These are phyloP conservation scores for Saccostrea echinata DNA, from an alignment of 1,140 invertebrate genomes.

Conservation along the genomic window DNA sequence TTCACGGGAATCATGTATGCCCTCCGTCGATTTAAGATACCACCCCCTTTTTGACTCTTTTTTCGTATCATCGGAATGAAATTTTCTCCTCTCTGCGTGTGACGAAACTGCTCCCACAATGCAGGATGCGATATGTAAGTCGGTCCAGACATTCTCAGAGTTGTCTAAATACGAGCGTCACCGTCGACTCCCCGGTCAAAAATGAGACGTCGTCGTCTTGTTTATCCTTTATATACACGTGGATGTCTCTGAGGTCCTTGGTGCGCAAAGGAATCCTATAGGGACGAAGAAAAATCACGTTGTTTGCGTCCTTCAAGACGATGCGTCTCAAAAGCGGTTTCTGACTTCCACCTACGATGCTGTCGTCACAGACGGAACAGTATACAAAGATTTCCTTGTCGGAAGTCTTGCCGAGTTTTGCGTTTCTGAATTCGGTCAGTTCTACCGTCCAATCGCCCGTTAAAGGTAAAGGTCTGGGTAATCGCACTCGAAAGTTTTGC, in stretches of 20 bases:
- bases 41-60: conserved; percentile 25
- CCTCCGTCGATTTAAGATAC: background rate
- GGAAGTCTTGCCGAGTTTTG: no score
- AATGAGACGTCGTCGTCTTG: background rate
- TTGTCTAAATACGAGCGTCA: background rate
- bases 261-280: conserved; percentile 8
- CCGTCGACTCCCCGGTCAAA: background rate
- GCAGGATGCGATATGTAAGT: conserved; percentile 14
- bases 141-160: background rate
- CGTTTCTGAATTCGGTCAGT: background rate
- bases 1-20: background rate
- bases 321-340: conserved; percentile 32
- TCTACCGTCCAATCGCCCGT: background rate
- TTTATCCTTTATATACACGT: conserved; percentile 24
- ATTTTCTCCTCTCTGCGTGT: conserved; percentile 7
- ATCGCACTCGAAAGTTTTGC: background rate
- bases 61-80: conserved; percentile 6
- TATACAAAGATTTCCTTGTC: conserved; percentile 3
- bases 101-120: conserved; percentile 36
- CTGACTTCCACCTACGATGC: background rate
- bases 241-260: conserved; percentile 4
- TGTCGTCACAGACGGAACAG: conserved; percentile 38
- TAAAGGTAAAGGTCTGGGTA: background rate
- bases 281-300: background rate
- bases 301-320: background rate